Evolutionary conservation across 2,797 vertebrate species (phyloP).

Genomic region (Acanthurus leucopareius): DNA sequence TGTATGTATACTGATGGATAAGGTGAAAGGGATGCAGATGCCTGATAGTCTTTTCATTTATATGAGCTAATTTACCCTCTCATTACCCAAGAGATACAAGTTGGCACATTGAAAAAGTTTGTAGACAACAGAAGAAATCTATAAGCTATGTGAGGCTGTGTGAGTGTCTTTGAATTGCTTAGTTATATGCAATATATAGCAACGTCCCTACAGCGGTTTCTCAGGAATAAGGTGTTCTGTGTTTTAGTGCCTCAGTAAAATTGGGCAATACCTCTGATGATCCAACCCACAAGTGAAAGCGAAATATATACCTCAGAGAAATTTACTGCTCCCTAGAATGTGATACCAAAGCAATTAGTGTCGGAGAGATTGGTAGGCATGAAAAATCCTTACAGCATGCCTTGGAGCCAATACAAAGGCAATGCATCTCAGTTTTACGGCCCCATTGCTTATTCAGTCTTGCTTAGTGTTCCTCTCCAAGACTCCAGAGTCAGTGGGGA

Average conservation of each 20-base stretch:
- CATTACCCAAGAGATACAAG: constrained; percentile 9
- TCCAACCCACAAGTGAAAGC: constrained; percentile 69
- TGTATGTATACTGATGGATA: constrained; percentile 12
- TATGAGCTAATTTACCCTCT: constrained; percentile 20
- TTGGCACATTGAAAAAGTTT: constrained; percentile 21
- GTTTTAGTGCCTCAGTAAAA: constrained; percentile 79
- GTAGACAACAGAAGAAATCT: constrained; percentile 38
- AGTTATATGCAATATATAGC: constrained; percentile 51
- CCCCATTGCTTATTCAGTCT: constrained; percentile 85
- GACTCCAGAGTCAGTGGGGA: constrained; percentile 77
- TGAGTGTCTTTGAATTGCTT: constrained; percentile 45
- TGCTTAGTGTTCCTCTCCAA: constrained; percentile 79
- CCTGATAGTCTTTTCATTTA: background rate
- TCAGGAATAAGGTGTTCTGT: constrained; percentile 65
- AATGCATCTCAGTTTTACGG: constrained; percentile 85
- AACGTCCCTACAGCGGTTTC: constrained; percentile 62
- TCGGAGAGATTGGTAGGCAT: constrained; percentile 85
- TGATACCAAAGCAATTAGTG: constrained; percentile 88
- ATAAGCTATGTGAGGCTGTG: constrained; percentile 12
- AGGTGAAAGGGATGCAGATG: constrained; percentile 27
- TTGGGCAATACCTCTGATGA: constrained; percentile 72
- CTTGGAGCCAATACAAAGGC: constrained; percentile 82
- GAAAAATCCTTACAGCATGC: constrained; percentile 81
- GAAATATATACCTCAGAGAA: constrained; percentile 82
- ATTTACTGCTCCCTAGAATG: constrained; percentile 85